phyloP scores from a whole-genome alignment of 1,140 invertebrate genomes.

The Atta texana region DNA sequence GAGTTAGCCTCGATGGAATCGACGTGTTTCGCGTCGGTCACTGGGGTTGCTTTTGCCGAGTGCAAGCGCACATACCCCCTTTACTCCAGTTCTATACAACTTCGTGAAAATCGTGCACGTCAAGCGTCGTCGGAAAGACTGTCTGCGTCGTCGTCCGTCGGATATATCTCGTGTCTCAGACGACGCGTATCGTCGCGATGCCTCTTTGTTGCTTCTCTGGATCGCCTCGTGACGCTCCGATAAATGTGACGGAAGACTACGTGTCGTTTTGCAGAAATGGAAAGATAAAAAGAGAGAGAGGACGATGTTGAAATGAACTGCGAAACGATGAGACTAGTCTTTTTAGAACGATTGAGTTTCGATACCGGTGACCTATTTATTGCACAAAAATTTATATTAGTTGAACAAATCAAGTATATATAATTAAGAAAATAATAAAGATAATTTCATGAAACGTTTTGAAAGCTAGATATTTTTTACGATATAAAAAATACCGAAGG shows the following conservation, averaged over 20 bases:
- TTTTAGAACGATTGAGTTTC: slow-evolving; percentile 22
- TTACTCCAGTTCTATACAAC: slow-evolving; percentile 14
- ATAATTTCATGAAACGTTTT: background rate
- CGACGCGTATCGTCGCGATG: slow-evolving; percentile 47
- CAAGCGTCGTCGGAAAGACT: slow-evolving; percentile 48
- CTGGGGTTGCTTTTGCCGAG: slow-evolving; percentile 60
- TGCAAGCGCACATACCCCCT: background rate
- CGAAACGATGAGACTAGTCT: background rate
- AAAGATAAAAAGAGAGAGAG: background rate
- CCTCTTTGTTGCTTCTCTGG: slow-evolving; percentile 42
- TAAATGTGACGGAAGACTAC: slow-evolving; percentile 50
- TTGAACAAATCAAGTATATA: background rate
- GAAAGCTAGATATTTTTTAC: background rate
- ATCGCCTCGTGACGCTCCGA: slow-evolving; percentile 34
- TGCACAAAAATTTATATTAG: background rate
- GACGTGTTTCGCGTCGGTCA: slow-evolving; percentile 66
- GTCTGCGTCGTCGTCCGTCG: slow-evolving; percentile 47
- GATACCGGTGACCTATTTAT: background rate
- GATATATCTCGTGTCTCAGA: slow-evolving; percentile 58
- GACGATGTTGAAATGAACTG: slow-evolving; percentile 3
- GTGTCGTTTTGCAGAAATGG: slow-evolving; percentile 39
- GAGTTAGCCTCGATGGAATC: slow-evolving; percentile 67
- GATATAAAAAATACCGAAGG: background rate
- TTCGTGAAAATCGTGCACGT: slow-evolving; percentile 59
- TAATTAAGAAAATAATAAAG: background rate